Evolutionary conservation across 2,113 vertebrate species (phyloP), one percentile per base, ranked within the genome.

Genomic region (Plectropomus leopardus): DNA sequence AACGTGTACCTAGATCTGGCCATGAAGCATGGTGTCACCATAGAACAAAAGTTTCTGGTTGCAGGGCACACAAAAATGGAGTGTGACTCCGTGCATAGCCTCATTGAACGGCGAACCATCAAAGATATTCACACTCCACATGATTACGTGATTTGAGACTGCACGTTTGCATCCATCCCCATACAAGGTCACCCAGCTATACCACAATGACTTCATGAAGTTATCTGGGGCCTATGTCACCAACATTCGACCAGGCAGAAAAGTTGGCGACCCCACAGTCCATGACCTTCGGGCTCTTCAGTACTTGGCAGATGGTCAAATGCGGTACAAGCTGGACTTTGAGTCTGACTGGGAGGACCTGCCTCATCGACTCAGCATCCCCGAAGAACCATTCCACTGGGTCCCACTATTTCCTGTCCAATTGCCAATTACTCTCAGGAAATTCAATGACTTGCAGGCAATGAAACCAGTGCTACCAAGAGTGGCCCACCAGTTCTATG

Each of bases 141-240:
- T 72, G 53, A 72, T 15, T 72, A 72, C 54, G 47, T 28, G 60
- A 42, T 72, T 48, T 50, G 60, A 59, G 30, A 63, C 60, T 17
- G 60, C 60, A 24, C 40, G 70, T 60, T 26, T 72, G 54, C 4
- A 45, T n/a, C 54, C 70, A 59, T 72, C 55, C 70, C 26, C 42
- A 58, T 72, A 72, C 70, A 72, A 58, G 69, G 53, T 72, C 69
- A 58, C 23, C 24, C 69, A 72, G 40, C 4, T 69, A 36, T 69
- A 69, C 28, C 48, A 69, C 66, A 57, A 5, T 3, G 66, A 69
- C 5, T 69, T 40, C 50, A 69, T 54, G 48, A 54, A 69, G 32
- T 53, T 55, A n/a, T n/a, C n/a, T n/a, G 32, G 32, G 10, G 34
- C 50, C 32, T 54, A 55, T 54, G 21, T 34, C 48, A 69, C 30